Evolutionary conservation across 37 sponge, comb jelly and placozoan genomes (phyloP), one percentile per base, ranked within the genome.

Genomic region (Geodia barretti): DNA sequence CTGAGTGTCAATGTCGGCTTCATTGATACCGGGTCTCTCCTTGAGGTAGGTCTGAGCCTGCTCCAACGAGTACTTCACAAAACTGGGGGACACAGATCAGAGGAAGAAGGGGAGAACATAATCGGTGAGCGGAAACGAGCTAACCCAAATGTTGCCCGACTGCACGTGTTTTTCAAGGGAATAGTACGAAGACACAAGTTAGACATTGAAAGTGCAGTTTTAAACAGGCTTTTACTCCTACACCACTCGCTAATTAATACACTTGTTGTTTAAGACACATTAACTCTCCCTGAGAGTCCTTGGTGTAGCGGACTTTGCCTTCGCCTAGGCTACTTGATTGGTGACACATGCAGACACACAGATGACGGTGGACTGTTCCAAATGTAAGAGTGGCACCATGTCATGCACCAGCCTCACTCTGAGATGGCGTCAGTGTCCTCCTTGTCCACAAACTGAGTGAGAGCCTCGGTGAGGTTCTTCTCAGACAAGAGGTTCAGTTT

Each of bases 381-480:
- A n/a, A 23, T 72, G 38, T 14, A 34, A 38, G 23, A 23, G 8
- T 35, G 36, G 9, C 74, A 68, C 14, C 14, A 35, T 72, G 8
- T 9, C n/a, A 74, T 38, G 31, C 4, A 17, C 43, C 60, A 33
- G 11, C 4, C 92, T 79, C 20, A 95, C 90, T 89, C 92, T n/a
- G 43, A 36, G 28, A 97, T 70, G 34, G 90, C 82, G 1, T 97
- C 92, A 35, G 69, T 93, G 64, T 94, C 97, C 47, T 81, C 72
- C 86, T 97, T 94, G 29, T 92, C 90, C 43, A 97, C 97, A 80
- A 74, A 94, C 64, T 87, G 83, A 40, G 41, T 60, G 39, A 92
- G 78, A 0, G 97, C 92, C 30, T 85, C 93, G 1, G 70, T 71
- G 58, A 97, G 73, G 80, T 68, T 84, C 47, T 85, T 85, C 34